Evolutionary conservation across 2,797 vertebrate species (phyloP).

Genomic region (Anabas testudineus): DNA sequence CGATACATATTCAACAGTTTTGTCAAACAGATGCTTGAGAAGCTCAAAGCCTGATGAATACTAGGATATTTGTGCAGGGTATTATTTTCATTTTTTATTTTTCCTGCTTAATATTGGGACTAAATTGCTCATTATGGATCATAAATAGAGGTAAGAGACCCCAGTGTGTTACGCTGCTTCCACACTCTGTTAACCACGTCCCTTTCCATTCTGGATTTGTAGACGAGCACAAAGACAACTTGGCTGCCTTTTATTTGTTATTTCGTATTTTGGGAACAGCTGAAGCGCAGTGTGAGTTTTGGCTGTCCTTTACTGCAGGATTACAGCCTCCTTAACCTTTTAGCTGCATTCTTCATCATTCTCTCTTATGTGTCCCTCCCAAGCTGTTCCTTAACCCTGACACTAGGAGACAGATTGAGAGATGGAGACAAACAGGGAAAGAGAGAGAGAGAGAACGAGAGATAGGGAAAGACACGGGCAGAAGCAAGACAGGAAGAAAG

Average conservation of each 20-base stretch:
- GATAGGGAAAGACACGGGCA: constrained; percentile 22
- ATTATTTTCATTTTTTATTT: too few relatives aligned
- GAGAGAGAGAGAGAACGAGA: constrained; percentile 33
- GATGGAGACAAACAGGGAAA: constrained; percentile 49
- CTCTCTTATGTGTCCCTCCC: constrained; percentile 80
- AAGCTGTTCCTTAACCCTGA: constrained; percentile 80
- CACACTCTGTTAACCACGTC: constrained; percentile 50
- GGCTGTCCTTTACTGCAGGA: constrained; percentile 81
- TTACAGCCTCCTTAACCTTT: constrained; percentile 84
- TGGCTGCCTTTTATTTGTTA: constrained; percentile 63
- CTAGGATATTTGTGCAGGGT: constrained; percentile 20
- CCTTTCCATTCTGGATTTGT: constrained; percentile 45
- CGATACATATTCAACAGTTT: constrained; percentile 7
- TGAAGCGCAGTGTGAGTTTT: constrained; percentile 81
- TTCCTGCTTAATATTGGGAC: constrained; percentile 17
- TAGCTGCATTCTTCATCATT: constrained; percentile 82
- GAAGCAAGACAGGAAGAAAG: constrained; percentile 50
- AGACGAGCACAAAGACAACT: constrained; percentile 50
- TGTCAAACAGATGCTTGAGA: constrained; percentile 28
- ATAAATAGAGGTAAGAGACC: constrained; percentile 22
- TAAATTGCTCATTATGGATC: constrained; percentile 41
- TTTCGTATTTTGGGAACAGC: constrained; percentile 72
- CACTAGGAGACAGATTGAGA: constrained; percentile 65
- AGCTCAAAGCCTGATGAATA: constrained; percentile 15
- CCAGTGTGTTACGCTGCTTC: too few relatives aligned